phyloP scores from a whole-genome alignment of 1,140 invertebrate species.

The Drosophila kohkoa region DNA sequence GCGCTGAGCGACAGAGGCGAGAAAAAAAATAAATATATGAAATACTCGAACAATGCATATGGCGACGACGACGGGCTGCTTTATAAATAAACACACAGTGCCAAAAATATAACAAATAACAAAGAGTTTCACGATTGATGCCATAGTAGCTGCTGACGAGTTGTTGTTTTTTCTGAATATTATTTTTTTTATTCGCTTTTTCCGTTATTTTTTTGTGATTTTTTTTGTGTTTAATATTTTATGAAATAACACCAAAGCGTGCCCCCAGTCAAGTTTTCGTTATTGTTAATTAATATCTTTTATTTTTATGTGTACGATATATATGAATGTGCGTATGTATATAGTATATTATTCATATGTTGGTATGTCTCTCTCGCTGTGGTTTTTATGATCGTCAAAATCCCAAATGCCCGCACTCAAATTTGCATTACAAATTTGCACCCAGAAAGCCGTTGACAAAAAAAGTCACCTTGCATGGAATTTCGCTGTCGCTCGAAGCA shows the following conservation, averaged over 20 bases:
- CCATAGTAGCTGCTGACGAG: constrained; percentile 47
- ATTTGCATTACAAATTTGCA: constrained; percentile 82
- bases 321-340: constrained; percentile 16
- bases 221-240: constrained; percentile 41
- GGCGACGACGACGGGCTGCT: constrained; percentile 37
- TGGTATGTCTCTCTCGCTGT: not conserved
- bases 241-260: constrained; percentile 80
- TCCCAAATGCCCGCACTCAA: constrained; percentile 21
- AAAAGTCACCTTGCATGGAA: constrained; percentile 82
- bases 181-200: constrained; percentile 31
- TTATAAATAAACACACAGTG: constrained; percentile 76
- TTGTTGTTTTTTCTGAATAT: constrained; percentile 31
- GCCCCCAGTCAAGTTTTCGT: constrained; percentile 78
- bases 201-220: constrained; percentile 32
- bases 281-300: constrained; percentile 81
- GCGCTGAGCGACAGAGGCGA: constrained; percentile 17
- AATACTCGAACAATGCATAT: constrained; percentile 34
- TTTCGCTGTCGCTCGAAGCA: constrained; percentile 53
- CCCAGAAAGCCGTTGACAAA: constrained; percentile 65
- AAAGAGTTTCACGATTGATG: constrained; percentile 71
- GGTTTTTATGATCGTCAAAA: constrained; percentile 45
- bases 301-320: constrained; percentile 63
- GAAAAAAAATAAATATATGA: constrained; percentile 36
- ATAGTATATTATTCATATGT: too few relatives aligned
- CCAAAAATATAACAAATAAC: constrained; percentile 77